phyloP scores from a whole-genome alignment of 92 coral and sea anemone genomes.

The Epizoanthus fatuus region DNA sequence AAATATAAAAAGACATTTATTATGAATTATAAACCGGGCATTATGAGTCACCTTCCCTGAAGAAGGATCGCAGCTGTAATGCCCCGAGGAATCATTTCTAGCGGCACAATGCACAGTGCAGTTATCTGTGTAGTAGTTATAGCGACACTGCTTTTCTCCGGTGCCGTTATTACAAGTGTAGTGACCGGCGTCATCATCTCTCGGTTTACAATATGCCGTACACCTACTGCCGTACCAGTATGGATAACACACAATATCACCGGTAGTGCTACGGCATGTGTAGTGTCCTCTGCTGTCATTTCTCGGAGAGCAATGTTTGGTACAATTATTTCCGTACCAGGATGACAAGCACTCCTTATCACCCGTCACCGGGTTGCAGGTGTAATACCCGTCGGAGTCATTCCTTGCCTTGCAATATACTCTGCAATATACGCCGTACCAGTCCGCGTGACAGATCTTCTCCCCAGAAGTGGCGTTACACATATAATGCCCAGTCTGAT shows the following conservation, averaged over 20 bases:
- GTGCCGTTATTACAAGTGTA: conserved; percentile 74
- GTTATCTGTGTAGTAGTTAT: conserved; percentile 62
- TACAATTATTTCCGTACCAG: conserved; percentile 83
- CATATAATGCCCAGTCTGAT: conserved; percentile 72
- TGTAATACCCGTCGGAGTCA: conserved; percentile 61
- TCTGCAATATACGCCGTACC: conserved; percentile 73
- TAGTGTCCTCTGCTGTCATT: conserved; percentile 76
- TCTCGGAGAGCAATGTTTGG: conserved; percentile 54
- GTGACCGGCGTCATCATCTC: conserved; percentile 81
- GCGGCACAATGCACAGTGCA: conserved; percentile 71
- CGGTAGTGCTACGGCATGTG: conserved; percentile 65
- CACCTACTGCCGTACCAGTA: conserved; percentile 87
- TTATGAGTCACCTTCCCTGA: no score
- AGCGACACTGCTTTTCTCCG: conserved; percentile 70
- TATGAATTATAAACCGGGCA: no score
- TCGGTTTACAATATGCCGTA: conserved; percentile 73
- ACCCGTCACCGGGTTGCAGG: conserved; percentile 65
- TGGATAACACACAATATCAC: conserved; percentile 66
- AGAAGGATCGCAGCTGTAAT: conserved; percentile 69
- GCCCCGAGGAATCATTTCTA: conserved; percentile 64
- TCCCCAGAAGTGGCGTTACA: conserved; percentile 74
- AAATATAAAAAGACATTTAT: no score
- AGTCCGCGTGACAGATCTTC: conserved; percentile 63
- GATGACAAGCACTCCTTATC: conserved; percentile 62
- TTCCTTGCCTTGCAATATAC: conserved; percentile 64